Base-by-base conservation (phyloP, 2,113 vertebrate genomes). In the Heterochromis multidens region DNA sequence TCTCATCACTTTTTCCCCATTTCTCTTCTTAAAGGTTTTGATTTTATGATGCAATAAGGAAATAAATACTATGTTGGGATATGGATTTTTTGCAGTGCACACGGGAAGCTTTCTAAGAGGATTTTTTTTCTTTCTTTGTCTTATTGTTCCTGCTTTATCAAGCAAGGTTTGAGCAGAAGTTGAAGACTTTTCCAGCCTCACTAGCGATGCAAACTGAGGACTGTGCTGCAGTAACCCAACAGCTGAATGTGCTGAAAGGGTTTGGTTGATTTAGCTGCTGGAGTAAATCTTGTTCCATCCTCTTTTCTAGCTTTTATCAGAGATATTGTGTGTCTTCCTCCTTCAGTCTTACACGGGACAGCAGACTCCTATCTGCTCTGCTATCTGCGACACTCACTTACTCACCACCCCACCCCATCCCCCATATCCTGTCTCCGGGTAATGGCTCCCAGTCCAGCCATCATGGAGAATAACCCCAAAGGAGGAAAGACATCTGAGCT, bases 401-500 rank as follows among this genome's bases (percentile, higher is more conserved):
- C 46, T 57, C 43, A 43, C 12, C 56, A 9, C 60, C 54, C 23
- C 33, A 58, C 63, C 49, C 27, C 59, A 52, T 40, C 62, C 16
- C 31, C 70, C 63, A 80, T 58, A 77, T 78, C 63, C 58, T 77
- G 72, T 86, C 82, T 90, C 80, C 33, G 70, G 12, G 56, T 86
- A 76, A 87, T 87, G 87, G 76, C 52, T 83, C 86, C 56, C 58
- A 35, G 23, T 70, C 59, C 31, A 11, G 54, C 54, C 70, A 62
- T 80, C 49, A 19, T 60, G 9, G 14, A 72, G 79, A 82, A 72
- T 19, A 76, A 63, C 0, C 80, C 59, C 83, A 46, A 58, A 77
- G 56, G 79, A 72, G 49, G 57, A 67, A 79, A 52, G 5, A 57
- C 3, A 57, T 31, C 1, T 7, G 57, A 80, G 63, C 31, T 80